These are phyloP conservation scores for Oryzias celebensis DNA, from an alignment of 2,113 vertebrate genomes.

Conservation along the genomic window DNA sequence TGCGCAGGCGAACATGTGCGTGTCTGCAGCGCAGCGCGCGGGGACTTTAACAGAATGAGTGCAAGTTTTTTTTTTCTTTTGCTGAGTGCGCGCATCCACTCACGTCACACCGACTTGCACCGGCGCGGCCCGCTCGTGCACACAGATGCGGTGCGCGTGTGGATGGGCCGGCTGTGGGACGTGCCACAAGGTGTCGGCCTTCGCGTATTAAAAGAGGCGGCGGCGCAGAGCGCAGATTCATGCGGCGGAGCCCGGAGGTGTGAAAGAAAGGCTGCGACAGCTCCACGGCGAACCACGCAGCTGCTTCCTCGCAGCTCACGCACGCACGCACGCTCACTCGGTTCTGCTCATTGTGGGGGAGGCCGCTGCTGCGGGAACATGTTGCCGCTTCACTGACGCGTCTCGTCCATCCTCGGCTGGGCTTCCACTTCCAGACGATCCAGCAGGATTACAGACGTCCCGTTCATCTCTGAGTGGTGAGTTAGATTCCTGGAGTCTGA, in stretches of 20 bases:
- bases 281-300: not conserved
- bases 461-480: not conserved
- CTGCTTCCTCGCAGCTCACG: not conserved
- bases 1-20: too few species aligned
- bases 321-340: not conserved
- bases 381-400: conserved; percentile 40
- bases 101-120: too few species aligned
- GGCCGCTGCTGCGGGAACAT: conserved; percentile 31
- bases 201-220: conserved; percentile 86
- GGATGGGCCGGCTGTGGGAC: conserved; percentile 68
- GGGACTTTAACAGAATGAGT: too few species aligned
- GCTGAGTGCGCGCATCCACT: not conserved
- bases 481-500: not conserved
- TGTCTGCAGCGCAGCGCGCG: too few species aligned
- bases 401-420: not conserved
- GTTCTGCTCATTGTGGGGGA: too few species aligned
- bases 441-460: not conserved
- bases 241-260: conserved; percentile 53
- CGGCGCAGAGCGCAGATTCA: conserved; percentile 78
- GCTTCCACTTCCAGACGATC: not conserved
- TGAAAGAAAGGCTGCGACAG: conserved; percentile 28
- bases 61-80: too few species aligned
- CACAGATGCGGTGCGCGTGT: not conserved
- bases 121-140: not conserved
- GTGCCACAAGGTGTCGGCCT: conserved; percentile 70